These are phyloP conservation scores for Tauraco erythrolophus DNA, from an alignment of 2,113 vertebrate genomes.

Conservation along the genomic window DNA sequence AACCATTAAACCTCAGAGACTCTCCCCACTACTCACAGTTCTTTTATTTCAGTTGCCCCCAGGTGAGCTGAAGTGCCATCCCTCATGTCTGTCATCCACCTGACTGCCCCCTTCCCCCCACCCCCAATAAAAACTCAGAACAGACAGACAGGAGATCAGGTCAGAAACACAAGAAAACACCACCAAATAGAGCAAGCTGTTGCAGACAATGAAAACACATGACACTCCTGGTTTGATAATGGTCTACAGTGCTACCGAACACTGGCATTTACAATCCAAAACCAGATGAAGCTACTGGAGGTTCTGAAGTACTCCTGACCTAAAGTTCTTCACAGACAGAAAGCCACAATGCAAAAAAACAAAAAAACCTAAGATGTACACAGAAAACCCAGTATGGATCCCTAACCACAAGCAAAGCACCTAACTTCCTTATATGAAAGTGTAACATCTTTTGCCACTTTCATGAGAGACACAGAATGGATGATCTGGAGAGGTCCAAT, in stretches of 20 bases:
- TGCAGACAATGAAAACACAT: not conserved
- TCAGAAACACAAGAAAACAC: not conserved
- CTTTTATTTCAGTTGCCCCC: not conserved
- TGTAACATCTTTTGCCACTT: not conserved
- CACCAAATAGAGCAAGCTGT: not conserved
- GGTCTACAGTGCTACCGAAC: not conserved
- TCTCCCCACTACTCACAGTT: not conserved
- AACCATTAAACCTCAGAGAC: not conserved
- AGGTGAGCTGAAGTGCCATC: not conserved
- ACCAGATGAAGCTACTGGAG: not conserved
- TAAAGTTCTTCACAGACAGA: not conserved
- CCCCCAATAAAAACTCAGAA: no score
- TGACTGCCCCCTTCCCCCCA: not conserved
- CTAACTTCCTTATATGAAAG: not conserved
- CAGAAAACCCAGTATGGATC: not conserved
- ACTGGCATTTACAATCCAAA: not conserved
- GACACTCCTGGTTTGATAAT: not conserved
- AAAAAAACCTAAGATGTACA: not conserved
- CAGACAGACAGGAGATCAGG: not conserved
- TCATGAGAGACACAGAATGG: not conserved
- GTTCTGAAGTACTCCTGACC: not conserved
- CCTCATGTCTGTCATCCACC: not conserved
- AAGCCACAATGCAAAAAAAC: not conserved
- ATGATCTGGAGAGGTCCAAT: not conserved
- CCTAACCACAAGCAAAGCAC: not conserved